Conservation (phyloP, 2,113 vertebrate genomes). For the Hippopotamus amphibius region DNA sequence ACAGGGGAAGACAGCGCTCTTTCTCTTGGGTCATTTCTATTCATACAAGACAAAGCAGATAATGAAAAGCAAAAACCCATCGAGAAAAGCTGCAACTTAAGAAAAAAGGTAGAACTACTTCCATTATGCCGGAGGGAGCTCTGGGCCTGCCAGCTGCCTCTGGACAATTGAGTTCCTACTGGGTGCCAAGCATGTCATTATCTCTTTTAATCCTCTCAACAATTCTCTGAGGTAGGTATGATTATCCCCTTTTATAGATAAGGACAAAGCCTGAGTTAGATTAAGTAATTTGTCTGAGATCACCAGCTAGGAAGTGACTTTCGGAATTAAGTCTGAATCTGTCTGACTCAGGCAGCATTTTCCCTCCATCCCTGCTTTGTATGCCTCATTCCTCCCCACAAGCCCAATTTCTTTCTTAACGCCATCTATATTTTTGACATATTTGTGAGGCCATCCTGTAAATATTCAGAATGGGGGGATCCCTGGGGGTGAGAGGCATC, state of each 20-base stretch:
- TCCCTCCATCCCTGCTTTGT: background rate
- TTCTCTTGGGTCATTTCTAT: constrained; percentile 53
- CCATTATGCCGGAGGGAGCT: constrained; percentile 36
- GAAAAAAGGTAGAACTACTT: constrained; percentile 56
- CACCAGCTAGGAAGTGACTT: constrained; percentile 75
- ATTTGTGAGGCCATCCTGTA: background rate
- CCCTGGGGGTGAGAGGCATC: background rate
- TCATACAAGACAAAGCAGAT: constrained; percentile 64
- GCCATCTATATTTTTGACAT: background rate
- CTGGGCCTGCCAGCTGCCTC: constrained; percentile 68
- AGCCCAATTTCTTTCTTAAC: background rate
- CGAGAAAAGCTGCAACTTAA: constrained; percentile 48
- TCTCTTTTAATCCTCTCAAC: constrained; percentile 79
- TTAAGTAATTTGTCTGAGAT: constrained; percentile 81
- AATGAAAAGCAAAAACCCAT: constrained; percentile 61
- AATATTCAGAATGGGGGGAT: background rate
- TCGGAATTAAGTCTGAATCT: constrained; percentile 61
- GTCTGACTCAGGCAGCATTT: constrained; percentile 7
- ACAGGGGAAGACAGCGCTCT: background rate
- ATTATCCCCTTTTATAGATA: constrained; percentile 78
- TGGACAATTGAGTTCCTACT: constrained; percentile 75
- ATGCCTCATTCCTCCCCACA: too few species aligned
- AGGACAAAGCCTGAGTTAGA: constrained; percentile 75
- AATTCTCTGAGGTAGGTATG: constrained; percentile 82
- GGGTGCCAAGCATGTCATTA: constrained; percentile 79